Evolutionary conservation across 2,888 invertebrate species (phyloP), one percentile per base, ranked within the genome.

Genomic region (Blastobasis adustella): DNA sequence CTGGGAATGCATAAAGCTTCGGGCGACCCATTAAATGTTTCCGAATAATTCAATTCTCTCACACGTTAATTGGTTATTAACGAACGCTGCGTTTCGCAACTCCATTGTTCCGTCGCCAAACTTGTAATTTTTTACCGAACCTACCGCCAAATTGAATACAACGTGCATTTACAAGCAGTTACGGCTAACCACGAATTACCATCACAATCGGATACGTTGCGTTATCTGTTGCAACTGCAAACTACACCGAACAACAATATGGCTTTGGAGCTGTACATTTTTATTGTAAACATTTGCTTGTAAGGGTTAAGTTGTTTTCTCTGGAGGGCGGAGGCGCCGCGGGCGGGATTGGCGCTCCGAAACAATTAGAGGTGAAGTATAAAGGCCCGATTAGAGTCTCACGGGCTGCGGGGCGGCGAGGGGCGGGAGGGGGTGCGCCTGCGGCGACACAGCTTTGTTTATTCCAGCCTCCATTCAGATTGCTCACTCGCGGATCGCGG

Each of bases 361-460:
- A 86, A 86, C 85, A 85, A 87, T 85, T 83, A 84, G 71, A 70
- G 61, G 65, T 73, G 71, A 68, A 61, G 60, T 54, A 62, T 44
- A 50, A 57, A 64, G 62, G 65, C 23, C 23, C 59, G 62, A 64
- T 63, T 61, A 61, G 54, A 23, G 23, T 51, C 54, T 58, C 55
- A 54, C 61, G 50, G 56, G 60, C 23, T 23, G 23, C 23, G 10
- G 42, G 42, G 9, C 42, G 42, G 42, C 42, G n/a, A 8, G 67
- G 71, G 68, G 56, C 61, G 65, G 74, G 77, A 74, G 63, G 73
- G 74, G 79, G 83, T 78, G 77, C 67, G 79, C 69, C 62, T 78
- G 79, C 82, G 82, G 82, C 81, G 82, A 82, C 77, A 56, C 54
- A 54, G 55, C 61, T 65, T 84, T 84, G 82, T 84, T 76, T 77